These are phyloP conservation scores for Heteromyza rotundicornis DNA, from an alignment of 2,888 invertebrate genomes.

Conservation along the genomic window DNA sequence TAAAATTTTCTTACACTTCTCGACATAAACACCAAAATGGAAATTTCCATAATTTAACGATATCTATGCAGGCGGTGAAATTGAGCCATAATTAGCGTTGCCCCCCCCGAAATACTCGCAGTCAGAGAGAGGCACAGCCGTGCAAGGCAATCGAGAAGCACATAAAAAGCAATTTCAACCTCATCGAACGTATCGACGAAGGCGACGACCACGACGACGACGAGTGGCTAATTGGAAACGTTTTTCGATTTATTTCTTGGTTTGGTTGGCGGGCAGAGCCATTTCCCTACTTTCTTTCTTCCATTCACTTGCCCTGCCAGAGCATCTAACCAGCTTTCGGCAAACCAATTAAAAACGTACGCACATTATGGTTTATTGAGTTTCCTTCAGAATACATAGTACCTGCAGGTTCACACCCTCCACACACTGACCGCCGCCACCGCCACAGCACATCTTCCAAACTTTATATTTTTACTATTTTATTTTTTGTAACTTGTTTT, in stretches of 20 bases:
- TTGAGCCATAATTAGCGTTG: conserved; percentile 61
- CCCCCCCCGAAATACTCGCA: too few species aligned
- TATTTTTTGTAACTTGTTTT: too few species aligned
- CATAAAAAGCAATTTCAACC: conserved; percentile 15
- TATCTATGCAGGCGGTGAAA: conserved; percentile 62
- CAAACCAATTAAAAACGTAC: conserved; percentile 53
- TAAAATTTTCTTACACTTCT: conserved; percentile 42
- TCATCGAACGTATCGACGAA: conserved; percentile 19
- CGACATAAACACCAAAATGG: conserved; percentile 13
- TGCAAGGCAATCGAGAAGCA: conserved; percentile 5
- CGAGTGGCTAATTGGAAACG: conserved; percentile 25
- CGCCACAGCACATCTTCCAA: too few species aligned
- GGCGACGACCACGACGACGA: too few species aligned
- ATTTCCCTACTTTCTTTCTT: too few species aligned
- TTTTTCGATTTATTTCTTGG: conserved; percentile 17
- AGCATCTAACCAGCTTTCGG: conserved; percentile 29
- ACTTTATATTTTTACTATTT: too few species aligned
- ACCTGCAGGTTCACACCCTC: conserved; percentile 21
- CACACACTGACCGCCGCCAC: too few species aligned
- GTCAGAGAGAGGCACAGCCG: conserved; percentile 30
- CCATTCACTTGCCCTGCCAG: not conserved
- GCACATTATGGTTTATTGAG: conserved; percentile 54
- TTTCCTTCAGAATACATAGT: too few species aligned
- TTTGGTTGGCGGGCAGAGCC: too few species aligned
- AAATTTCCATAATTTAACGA: conserved; percentile 63